phyloP scores from a whole-genome alignment of 2,113 vertebrate genomes.

The Syrrhaptes paradoxus region DNA sequence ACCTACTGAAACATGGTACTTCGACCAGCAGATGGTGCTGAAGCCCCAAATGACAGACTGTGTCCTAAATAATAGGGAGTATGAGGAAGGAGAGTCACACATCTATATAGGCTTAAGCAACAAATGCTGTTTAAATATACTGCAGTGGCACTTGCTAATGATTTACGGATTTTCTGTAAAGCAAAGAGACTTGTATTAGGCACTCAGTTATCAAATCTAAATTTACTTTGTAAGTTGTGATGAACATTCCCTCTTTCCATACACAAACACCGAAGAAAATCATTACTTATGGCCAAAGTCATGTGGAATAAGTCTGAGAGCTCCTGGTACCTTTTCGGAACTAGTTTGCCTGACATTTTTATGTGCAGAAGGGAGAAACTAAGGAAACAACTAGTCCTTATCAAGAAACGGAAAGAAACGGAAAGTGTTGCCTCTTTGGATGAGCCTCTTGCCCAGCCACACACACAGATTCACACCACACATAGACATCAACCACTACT shows the following conservation, averaged over 20 bases:
- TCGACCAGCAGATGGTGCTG: conserved; percentile 12
- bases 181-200: not conserved
- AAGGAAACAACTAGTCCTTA: not conserved
- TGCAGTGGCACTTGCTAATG: not conserved
- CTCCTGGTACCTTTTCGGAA: not conserved
- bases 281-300: not conserved
- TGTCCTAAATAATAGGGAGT: not conserved
- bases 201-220: not conserved
- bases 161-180: fast-evolving
- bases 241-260: not conserved
- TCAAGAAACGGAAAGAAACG: not conserved
- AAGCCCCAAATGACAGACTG: not conserved
- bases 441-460: not conserved
- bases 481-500: fast-evolving
- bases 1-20: not conserved
- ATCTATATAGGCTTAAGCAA: not conserved
- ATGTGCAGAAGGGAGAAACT: not conserved
- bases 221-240: not conserved
- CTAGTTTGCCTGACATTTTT: not conserved
- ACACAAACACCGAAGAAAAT: not conserved
- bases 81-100: not conserved
- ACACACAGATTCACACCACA: not conserved
- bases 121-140: not conserved
- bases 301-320: not conserved
- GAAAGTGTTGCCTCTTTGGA: not conserved